Evolutionary conservation across 2,888 invertebrate genomes (phyloP).

Genomic region (Zhuqinia jingwanae): DNA sequence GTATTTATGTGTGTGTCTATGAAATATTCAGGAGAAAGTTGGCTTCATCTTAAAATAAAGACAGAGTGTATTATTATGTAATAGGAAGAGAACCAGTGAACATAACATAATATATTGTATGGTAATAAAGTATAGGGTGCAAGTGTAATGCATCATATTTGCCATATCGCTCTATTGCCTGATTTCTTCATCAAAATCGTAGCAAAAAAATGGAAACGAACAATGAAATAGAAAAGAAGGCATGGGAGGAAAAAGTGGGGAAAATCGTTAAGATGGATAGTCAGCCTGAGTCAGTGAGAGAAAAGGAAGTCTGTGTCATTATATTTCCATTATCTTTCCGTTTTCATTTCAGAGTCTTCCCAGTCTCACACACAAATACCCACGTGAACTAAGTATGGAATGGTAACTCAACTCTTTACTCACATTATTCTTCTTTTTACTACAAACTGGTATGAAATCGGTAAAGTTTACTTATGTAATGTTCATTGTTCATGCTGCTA

Average conservation of each 20-base stretch:
- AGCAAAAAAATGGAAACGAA: background rate
- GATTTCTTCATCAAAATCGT: slow-evolving; percentile 17
- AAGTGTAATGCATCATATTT: slow-evolving; percentile 41
- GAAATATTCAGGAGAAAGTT: slow-evolving; percentile 37
- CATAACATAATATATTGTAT: background rate
- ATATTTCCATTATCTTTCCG: slow-evolving; percentile 52
- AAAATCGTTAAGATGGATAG: slow-evolving; percentile 42
- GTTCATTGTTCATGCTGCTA: slow-evolving; percentile 1
- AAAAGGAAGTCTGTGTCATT: slow-evolving; percentile 30
- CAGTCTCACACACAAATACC: no score
- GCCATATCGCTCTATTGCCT: background rate
- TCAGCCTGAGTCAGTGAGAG: background rate
- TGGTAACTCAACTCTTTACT: no score
- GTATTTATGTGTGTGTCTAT: background rate
- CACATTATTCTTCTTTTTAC: slow-evolving; percentile 8
- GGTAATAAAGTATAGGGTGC: no score
- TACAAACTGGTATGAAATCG: background rate
- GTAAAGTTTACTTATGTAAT: background rate
- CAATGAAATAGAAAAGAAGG: background rate
- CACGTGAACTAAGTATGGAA: no score
- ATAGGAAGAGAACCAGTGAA: background rate
- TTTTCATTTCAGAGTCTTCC: background rate
- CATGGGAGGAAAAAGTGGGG: background rate
- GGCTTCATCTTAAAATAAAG: slow-evolving; percentile 43
- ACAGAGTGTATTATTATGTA: slow-evolving; percentile 36